Base-by-base conservation (phyloP, 2,888 invertebrate genomes). In the Cheilosia urbana region DNA sequence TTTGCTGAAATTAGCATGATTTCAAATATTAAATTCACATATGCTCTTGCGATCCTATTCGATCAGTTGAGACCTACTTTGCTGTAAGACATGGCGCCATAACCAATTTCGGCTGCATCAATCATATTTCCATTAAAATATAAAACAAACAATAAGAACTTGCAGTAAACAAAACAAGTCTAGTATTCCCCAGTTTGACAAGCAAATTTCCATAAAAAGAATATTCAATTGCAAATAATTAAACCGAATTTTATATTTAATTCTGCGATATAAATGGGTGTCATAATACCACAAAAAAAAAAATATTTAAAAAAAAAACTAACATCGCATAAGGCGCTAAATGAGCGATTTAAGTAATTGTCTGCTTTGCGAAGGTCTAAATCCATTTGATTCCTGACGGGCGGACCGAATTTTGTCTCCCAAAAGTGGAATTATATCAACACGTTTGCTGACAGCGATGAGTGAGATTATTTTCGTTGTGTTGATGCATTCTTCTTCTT, bases 221-320 rank as follows among this genome's bases (percentile, higher is more conserved):
- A 40, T 40, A 68, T 62, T 77, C 60, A 84, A 84, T 84, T 84
- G 65, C 79, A 75, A 84, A 79, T 69, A 79, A 84, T 84, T 79
- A 75, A 37, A 65, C 69, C 53, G 69, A 84, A 79, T 79, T 84
- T 65, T 57, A 72, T 77, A 72, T 57, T 73, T 78, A 77, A 76
- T n/a, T 34, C 37, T 55, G 17, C 19, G 37, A 58, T 51, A 72
- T 13, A 60, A 72, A 55, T 77, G 55, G 65, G n/a, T 66, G 83
- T 83, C 78, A 68, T 83, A 51, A 73, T 42, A 57, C 40, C 62
- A 17, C 9, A 53, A 17, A 42, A 69, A 24, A 68, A 40, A 15
- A 15, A 11, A 13, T 37, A 55, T 27, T 27, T 34, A 42, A 42
- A 17, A 19, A 51, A 30, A 62, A 49, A 45, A 62, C 30, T 68